A percentile compares a stretch with the other conserved stretches of the same genome.
Evolutionary conservation across 2,797 vertebrate species (phyloP).

Genomic region (Coregonus suidteri): DNA sequence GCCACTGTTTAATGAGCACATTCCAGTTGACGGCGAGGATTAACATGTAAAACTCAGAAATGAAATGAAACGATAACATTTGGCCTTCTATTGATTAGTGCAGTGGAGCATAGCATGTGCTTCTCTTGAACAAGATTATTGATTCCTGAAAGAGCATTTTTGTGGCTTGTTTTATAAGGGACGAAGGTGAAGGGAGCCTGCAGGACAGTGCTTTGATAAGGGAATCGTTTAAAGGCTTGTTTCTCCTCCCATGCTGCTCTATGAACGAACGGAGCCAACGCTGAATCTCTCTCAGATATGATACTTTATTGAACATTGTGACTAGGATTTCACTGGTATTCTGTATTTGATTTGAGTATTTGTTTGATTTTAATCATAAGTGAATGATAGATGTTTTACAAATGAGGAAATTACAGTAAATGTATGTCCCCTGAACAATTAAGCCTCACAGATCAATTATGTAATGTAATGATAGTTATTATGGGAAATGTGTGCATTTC

Average conservation of each 20-base stretch:
- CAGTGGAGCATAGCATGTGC: slow-evolving; percentile 73
- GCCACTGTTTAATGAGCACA: slow-evolving; percentile 36
- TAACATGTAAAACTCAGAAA: slow-evolving; percentile 72
- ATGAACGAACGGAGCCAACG: slow-evolving; percentile 39
- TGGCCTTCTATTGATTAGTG: slow-evolving; percentile 76
- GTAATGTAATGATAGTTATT: slow-evolving; percentile 48
- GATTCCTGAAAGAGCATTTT: slow-evolving; percentile 70
- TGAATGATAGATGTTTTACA: slow-evolving; percentile 47
- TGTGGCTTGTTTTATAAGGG: slow-evolving; percentile 51
- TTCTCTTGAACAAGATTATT: slow-evolving; percentile 77
- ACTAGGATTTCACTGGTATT: background rate
- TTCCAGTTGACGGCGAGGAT: slow-evolving; percentile 54
- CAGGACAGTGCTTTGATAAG: slow-evolving; percentile 67
- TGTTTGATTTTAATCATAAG: slow-evolving; percentile 59
- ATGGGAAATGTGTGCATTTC: slow-evolving; percentile 45
- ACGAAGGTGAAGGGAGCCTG: slow-evolving; percentile 30
- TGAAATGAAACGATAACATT: slow-evolving; percentile 78
- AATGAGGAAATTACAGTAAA: slow-evolving; percentile 49
- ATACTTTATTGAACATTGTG: background rate
- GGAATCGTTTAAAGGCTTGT: slow-evolving; percentile 60
- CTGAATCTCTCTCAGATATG: slow-evolving; percentile 31
- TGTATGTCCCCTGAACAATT: slow-evolving; percentile 44
- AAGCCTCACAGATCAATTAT: slow-evolving; percentile 45
- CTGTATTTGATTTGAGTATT: slow-evolving; percentile 25
- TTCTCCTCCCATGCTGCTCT: slow-evolving; percentile 51